Percentiles rank a stretch among this genome's conserved stretches.
phyloP scores from a whole-genome alignment of 2,113 vertebrate genomes.

The Equus quagga region DNA sequence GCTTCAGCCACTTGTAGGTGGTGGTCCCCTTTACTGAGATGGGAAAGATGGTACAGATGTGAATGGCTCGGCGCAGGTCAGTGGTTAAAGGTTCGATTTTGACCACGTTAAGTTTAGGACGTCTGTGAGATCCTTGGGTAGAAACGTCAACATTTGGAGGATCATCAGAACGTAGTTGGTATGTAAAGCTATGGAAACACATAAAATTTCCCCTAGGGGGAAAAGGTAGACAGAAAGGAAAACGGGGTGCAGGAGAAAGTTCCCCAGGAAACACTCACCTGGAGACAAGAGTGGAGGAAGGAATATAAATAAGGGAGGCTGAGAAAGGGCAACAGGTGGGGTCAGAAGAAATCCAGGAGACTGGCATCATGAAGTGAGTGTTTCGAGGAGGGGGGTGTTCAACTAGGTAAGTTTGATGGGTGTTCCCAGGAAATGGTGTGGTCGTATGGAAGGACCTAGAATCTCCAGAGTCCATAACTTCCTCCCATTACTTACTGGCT shows the following conservation, averaged over 20 bases:
- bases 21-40: neutral
- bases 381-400: neutral
- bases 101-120: neutral
- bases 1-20: neutral
- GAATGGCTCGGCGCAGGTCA: neutral
- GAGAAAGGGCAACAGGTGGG: neutral
- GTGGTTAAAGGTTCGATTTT: neutral
- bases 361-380: neutral
- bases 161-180: neutral
- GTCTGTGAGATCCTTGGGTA: neutral
- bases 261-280: neutral
- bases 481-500: neutral
- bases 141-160: neutral
- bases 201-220: neutral
- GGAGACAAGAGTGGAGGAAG: neutral
- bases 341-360: neutral
- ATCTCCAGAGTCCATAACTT: constrained; percentile 7
- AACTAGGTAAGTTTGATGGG: neutral
- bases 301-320: neutral
- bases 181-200: neutral
- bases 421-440: neutral
- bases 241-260: neutral
- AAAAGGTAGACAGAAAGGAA: neutral
- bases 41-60: neutral
- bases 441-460: neutral